Evolutionary conservation across 2,113 vertebrate genomes (phyloP).

Genomic region (Vidua chalybeata): DNA sequence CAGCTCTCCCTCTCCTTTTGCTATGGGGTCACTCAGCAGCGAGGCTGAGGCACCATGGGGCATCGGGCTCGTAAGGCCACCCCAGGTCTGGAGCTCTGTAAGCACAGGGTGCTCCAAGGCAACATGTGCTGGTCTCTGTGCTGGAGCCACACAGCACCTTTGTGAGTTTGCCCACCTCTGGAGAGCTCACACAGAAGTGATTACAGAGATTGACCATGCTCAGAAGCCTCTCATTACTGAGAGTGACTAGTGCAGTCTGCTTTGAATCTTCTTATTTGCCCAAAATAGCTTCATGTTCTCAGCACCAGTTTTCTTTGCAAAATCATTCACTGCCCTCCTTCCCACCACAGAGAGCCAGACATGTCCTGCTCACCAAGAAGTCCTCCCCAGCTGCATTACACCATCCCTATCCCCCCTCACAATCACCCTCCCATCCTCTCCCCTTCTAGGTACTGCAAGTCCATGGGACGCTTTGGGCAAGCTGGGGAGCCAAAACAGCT

Average conservation of each 20-base stretch:
- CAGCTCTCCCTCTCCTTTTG: slow-evolving; percentile 59
- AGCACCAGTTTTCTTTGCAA: slow-evolving; percentile 14
- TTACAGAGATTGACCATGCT: neutral
- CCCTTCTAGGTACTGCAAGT: neutral
- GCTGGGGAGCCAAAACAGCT: neutral
- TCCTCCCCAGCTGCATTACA: neutral
- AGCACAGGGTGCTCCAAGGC: neutral
- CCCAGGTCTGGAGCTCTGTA: neutral
- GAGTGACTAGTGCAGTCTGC: slow-evolving; percentile 30
- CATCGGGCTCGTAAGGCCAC: neutral
- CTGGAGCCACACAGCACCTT: neutral
- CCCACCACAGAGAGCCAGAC: neutral
- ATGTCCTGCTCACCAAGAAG: neutral
- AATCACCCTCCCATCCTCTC: neutral
- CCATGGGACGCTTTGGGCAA: neutral
- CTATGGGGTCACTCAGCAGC: slow-evolving; percentile 9
- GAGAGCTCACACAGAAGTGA: neutral
- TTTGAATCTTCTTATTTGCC: slow-evolving; percentile 31
- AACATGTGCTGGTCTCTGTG: neutral
- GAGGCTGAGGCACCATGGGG: neutral
- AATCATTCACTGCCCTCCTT: neutral
- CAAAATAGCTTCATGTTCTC: slow-evolving; percentile 53
- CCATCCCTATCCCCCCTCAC: neutral
- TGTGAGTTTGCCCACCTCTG: neutral
- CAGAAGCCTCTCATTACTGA: slow-evolving; percentile 24